Percentiles rank a stretch among this genome's conserved stretches.
Conservation (phyloP, 30 jellyfish, hydroid and myxozoan species). For the Hydractinia echinata region DNA sequence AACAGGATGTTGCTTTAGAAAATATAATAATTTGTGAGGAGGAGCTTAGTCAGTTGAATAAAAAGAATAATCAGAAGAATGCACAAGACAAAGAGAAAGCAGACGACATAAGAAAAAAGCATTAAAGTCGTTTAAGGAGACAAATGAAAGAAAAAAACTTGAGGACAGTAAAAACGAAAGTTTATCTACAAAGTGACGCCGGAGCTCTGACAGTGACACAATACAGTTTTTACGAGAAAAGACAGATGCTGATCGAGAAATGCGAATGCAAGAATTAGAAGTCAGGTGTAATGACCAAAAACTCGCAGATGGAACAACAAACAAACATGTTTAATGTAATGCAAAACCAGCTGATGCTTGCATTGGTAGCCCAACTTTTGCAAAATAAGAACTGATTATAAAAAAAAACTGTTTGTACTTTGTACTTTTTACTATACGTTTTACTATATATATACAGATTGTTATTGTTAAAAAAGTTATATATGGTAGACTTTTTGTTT, state of each 20-base stretch:
- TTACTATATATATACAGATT: not conserved
- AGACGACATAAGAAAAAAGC: not conserved
- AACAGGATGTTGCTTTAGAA: constrained; percentile 6
- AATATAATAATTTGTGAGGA: constrained; percentile 2
- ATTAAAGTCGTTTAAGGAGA: constrained; percentile 5
- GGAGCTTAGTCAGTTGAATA: constrained; percentile 19
- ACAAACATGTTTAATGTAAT: not conserved
- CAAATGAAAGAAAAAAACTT: constrained; percentile 1
- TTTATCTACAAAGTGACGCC: not conserved
- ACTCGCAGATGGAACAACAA: constrained; percentile 3
- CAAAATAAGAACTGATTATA: not conserved
- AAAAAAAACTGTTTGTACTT: not conserved
- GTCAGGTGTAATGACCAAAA: not conserved
- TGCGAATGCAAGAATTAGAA: not conserved
- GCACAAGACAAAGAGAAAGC: constrained; percentile 14
- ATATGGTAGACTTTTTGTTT: not conserved
- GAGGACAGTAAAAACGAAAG: not conserved
- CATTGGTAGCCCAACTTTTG: not conserved
- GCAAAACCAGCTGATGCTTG: not conserved
- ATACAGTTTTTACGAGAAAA: constrained; percentile 3
- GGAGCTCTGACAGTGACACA: not conserved
- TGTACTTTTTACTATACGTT: not conserved
- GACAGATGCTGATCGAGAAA: not conserved
- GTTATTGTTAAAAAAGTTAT: not conserved
- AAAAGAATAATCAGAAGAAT: not conserved